Base-by-base conservation (phyloP, 2,888 invertebrate species). In the Leucania comma region DNA sequence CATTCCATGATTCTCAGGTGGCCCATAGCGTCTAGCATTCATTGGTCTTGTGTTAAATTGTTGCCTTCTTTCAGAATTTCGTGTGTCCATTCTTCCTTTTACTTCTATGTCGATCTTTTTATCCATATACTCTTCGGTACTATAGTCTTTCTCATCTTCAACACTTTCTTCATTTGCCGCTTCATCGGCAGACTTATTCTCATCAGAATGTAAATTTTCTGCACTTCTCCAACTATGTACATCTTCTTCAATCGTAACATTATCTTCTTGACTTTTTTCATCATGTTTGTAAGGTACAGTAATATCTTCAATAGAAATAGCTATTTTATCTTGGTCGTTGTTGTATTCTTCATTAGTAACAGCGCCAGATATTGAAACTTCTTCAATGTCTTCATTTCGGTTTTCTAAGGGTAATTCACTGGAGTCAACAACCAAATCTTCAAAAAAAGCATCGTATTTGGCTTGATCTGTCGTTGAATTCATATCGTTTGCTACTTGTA, bases 161-260 rank as follows among this genome's bases (percentile, higher is more conserved):
- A n/a, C 8, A 64, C 46, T 71, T 42, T 61, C 76, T 48, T 65
- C 72, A 65, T 56, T 63, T 53, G 26, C 6, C 12, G 26, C 42
- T 57, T 80, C 66, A 64, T 42, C 26, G 10, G 8, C 17, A 75
- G 22, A 17, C 61, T 76, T 76, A 0, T 72, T 76, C 29, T 54
- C 59, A n/a, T 4, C 32, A n/a, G 57, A 51, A 54, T 64, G 20
- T n/a, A 35, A 9, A 14, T 76, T 17, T 72, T 79, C 79, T 4
- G 68, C 78, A 68, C 79, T 79, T 17, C 77, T 72, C 79, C 76
- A 76, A 66, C 53, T 38, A 53, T 63, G 63, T 50, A 66, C 58
- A 22, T 76, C 54, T 29, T 80, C 62, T 1, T 66, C 17, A 24
- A 29, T 22, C 10, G 17, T 50, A 3, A 10, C 5, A 54, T 38